Evolutionary conservation across 2,888 invertebrate genomes (phyloP), one percentile per base, ranked within the genome.

Genomic region (Ramazzottius varieornatus): DNA sequence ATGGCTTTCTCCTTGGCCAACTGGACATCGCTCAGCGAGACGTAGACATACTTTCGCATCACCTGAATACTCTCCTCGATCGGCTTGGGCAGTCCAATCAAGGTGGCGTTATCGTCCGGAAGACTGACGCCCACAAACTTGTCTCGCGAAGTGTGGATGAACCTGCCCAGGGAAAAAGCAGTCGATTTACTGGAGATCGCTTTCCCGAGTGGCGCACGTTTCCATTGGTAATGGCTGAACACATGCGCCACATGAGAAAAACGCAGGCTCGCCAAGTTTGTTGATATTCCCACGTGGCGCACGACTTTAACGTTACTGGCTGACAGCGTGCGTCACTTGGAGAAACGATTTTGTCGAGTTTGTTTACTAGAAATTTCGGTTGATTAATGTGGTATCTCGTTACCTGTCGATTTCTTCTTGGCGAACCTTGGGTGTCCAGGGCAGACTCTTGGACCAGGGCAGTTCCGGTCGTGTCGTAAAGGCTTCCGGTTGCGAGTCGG

Each of bases 71-170:
- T 92, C 78, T 96, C 93, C 73, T 91, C 90, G 72, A 99, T 94
- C 0, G 96, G 94, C 72, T 88, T 86, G 0, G 98, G 98, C 66
- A 98, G 79, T 1, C 96, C 98, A 66, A 93, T 92, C 69, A 93
- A 80, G 65, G 92, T 92, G 67, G 84, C 84, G 70, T 75, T 75
- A 68, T 96, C 93, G 67, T 80, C 79, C 32, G 75, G 85, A 64
- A 98, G 81, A 66, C 86, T 86, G 75, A 90, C 98, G 0, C 94
- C 93, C 68, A 98, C 87, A 80, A 96, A 98, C 79, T 98, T 99
- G 68, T 86, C 81, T 68, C 94, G 79, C 0, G 91, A 88, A 74
- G 84, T 84, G 73, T 93, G 89, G 69, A 96, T 77, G 76, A 94
- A 96, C 73, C 83, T n/a, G n/a, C n/a, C n/a, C n/a, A n/a, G n/a